Base-by-base conservation (phyloP, 2,113 vertebrate species). In the Oostethus manadensis region DNA sequence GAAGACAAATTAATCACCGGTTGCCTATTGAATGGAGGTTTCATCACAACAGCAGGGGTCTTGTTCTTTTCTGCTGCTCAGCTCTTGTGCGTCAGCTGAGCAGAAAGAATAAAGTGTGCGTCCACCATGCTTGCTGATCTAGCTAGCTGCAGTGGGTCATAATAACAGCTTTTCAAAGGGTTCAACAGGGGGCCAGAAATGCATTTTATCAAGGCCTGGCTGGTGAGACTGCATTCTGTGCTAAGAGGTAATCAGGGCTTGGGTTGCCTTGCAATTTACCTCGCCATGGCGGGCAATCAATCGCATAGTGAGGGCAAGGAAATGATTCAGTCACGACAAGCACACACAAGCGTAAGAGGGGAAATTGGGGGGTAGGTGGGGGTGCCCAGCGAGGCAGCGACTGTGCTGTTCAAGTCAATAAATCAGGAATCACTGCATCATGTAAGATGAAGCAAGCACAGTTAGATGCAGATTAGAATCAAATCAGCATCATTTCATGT, bases 201-300 rank as follows among this genome's bases (percentile, higher is more conserved):
- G 81, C 84, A 87, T 90, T 89, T 88, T 85, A 88, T 89, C 84
- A 71, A 83, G 84, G 79, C 66, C 77, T 70, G 70, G 73, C 81
- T 82, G 84, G 82, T 85, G 79, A 70, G 84, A 79, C 85, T 82
- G 73, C 71, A 77, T 83, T 85, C 82, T 79, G 86, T 69, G 66
- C 85, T 87, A 85, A 90, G 87, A 89, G 85, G 89, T 90, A 91
- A 91, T 91, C 90, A 90, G 84, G 80, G 87, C 79, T 84, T 51
- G 76, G 83, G 86, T 77, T 79, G 86, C 79, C 71, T 74, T 75
- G 84, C 86, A 86, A 90, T 91, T 91, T 90, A 85, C 88, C 87
- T 86, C 82, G 58, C 86, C 43, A 66, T 68, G 85, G 86, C 78
- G 83, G 71, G 83, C 89, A 91, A 91, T 91, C 89, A 90, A 86